A percentile compares a stretch with the other conserved stretches of the same genome.
These are phyloP conservation scores for Galendromus occidentalis DNA, from an alignment of 1,140 invertebrate genomes.

Conservation along the genomic window DNA sequence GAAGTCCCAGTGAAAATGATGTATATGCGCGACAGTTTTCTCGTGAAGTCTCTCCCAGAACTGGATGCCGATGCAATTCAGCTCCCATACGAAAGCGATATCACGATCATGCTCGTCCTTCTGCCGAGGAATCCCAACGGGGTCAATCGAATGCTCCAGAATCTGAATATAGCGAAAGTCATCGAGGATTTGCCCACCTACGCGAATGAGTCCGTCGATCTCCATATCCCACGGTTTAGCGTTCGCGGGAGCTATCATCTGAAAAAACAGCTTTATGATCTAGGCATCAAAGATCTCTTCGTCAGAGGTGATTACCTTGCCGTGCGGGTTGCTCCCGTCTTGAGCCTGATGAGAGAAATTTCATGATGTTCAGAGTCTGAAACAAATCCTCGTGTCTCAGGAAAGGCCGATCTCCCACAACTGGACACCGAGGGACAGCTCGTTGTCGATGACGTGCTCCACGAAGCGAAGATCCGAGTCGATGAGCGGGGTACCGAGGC, in stretches of 20 bases:
- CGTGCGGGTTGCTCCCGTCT: not conserved
- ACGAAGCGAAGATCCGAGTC: constrained; percentile 1
- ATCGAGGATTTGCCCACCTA: not conserved
- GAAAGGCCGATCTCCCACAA: not conserved
- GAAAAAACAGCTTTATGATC: not conserved
- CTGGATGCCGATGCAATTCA: constrained; percentile 1
- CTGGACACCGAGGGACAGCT: not conserved
- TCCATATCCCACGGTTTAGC: not conserved
- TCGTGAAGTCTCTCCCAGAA: constrained; percentile 2
- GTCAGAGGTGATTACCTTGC: not conserved
- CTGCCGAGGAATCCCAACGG: not conserved
- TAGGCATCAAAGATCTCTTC: not conserved
- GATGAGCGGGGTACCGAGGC: constrained; percentile 2
- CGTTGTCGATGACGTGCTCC: not conserved
- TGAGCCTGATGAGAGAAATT: not conserved
- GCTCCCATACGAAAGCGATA: not conserved
- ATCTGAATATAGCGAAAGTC: not conserved
- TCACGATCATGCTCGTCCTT: not conserved
- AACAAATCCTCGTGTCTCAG: not conserved
- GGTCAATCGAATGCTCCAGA: not conserved
- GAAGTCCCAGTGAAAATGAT: constrained; percentile 5
- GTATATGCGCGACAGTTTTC: not conserved
- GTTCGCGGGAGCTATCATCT: not conserved
- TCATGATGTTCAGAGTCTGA: not conserved
- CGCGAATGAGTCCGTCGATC: not conserved